phyloP scores from a whole-genome alignment of 2,113 vertebrate genomes.

The Callithrix jacchus region DNA sequence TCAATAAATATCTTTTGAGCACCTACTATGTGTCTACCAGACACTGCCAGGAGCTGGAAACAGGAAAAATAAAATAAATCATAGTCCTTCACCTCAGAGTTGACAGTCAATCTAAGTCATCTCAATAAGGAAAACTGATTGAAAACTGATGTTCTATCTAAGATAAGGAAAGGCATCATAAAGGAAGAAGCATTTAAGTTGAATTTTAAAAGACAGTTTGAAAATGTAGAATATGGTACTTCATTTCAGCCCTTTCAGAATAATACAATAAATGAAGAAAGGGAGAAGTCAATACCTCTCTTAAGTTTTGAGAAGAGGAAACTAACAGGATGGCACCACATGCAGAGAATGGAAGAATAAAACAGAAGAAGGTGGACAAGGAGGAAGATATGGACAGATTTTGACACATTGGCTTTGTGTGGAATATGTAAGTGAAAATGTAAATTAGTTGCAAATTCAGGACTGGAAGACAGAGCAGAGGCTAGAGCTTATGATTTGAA shows the following conservation, averaged over 20 bases:
- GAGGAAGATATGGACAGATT: background rate
- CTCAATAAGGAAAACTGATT: background rate
- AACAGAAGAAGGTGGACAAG: background rate
- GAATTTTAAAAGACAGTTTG: too few relatives aligned
- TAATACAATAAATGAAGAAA: background rate
- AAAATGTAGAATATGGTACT: too few relatives aligned
- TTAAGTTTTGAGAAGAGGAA: background rate
- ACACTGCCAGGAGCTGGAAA: background rate
- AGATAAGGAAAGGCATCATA: too few relatives aligned
- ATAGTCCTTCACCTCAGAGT: background rate
- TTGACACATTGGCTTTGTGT: background rate
- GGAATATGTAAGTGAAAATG: background rate
- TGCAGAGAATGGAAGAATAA: background rate
- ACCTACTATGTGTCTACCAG: background rate
- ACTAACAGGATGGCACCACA: background rate
- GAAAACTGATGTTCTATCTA: background rate
- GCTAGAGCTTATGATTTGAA: background rate
- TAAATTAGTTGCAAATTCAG: background rate
- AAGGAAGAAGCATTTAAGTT: too few relatives aligned
- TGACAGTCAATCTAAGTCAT: background rate
- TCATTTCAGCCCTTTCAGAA: too few relatives aligned
- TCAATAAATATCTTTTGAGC: background rate
- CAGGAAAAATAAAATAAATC: background rate
- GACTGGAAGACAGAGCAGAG: background rate
- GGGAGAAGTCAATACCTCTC: background rate